Conservation (phyloP, 2,797 vertebrate genomes). For the Nyctibius grandis region DNA sequence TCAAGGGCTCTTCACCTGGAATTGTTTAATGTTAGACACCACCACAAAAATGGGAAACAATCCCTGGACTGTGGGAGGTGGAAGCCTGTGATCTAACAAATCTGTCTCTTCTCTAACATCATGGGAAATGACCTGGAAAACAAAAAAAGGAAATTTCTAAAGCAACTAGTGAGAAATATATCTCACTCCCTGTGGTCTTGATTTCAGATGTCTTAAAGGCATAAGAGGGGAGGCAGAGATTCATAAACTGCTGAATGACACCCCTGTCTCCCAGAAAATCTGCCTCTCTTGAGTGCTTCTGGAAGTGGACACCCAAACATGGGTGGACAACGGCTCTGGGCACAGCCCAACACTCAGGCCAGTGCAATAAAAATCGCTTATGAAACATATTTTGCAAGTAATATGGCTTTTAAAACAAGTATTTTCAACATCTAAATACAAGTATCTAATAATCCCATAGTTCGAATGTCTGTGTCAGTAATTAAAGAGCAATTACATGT, state of each 20-base stretch:
- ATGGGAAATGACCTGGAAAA: not conserved
- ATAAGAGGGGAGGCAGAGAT: not conserved
- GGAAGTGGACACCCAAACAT: not conserved
- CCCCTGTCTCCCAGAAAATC: not conserved
- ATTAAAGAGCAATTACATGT: constrained; percentile 25
- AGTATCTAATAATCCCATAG: not conserved
- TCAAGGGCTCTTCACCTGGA: not conserved
- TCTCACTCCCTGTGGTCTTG: not conserved
- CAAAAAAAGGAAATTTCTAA: not conserved
- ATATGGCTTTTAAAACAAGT: not conserved
- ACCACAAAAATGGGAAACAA: not conserved
- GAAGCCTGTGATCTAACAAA: not conserved
- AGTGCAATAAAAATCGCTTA: not conserved
- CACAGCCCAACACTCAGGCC: not conserved
- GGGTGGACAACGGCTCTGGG: not conserved
- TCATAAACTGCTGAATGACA: not conserved
- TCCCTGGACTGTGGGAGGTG: not conserved
- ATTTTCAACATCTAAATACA: not conserved
- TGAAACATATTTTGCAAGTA: not conserved
- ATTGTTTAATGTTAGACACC: constrained; percentile 10
- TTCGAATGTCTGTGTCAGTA: constrained; percentile 20
- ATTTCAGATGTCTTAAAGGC: not conserved
- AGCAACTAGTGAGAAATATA: not conserved
- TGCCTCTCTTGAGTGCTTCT: not conserved
- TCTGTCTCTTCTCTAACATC: not conserved